Evolutionary conservation across 2,797 vertebrate species (phyloP).

Genomic region (Intellagama lesueurii): DNA sequence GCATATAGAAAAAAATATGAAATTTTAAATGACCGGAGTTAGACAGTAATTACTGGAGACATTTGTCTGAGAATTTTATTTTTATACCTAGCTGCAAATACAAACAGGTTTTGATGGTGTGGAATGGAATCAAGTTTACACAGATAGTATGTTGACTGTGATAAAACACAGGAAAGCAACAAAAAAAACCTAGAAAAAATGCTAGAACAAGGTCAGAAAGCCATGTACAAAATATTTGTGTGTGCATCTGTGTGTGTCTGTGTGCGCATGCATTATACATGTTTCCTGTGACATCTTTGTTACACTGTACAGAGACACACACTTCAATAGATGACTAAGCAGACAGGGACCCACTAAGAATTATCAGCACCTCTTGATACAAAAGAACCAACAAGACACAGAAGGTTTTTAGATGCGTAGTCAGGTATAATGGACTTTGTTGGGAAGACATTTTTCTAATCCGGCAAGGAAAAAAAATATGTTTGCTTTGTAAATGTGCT

Average conservation of each 20-base stretch:
- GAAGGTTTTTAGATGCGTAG: neutral
- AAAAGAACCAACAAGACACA: neutral
- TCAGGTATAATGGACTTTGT: neutral
- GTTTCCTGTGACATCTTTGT: too few relatives aligned
- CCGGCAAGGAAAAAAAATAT: neutral
- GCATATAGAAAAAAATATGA: neutral
- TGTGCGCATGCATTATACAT: too few relatives aligned
- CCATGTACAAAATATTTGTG: neutral
- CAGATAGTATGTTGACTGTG: neutral
- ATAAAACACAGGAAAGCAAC: neutral
- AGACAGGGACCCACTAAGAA: neutral
- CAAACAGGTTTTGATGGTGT: neutral
- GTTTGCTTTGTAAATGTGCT: neutral
- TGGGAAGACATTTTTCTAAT: neutral
- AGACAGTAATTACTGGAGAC: too few relatives aligned
- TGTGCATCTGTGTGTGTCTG: too few relatives aligned
- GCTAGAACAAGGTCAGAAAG: neutral
- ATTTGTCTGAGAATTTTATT: neutral
- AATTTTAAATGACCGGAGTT: too few relatives aligned
- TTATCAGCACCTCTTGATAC: neutral
- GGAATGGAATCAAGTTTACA: too few relatives aligned
- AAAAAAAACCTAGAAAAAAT: neutral
- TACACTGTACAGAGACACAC: too few relatives aligned
- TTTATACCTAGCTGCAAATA: neutral
- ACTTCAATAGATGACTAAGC: neutral